Evolutionary conservation across 2,797 vertebrate species (phyloP).

Genomic region (Petrocephalus sullivani): DNA sequence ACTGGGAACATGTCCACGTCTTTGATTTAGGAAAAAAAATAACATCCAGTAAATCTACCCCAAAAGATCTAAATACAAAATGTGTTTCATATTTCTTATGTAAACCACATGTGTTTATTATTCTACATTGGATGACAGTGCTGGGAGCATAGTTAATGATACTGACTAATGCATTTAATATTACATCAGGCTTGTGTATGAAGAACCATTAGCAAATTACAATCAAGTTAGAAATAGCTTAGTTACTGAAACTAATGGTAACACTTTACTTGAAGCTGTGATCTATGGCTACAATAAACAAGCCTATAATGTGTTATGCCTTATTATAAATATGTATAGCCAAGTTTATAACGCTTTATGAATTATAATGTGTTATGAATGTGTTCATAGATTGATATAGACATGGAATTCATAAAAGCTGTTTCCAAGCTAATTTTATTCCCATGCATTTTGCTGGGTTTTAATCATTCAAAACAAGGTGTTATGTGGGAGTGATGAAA

Average conservation of each 20-base stretch:
- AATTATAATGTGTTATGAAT: neutral
- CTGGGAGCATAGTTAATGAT: neutral
- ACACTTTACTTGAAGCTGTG: neutral
- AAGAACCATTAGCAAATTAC: neutral
- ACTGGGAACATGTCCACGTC: neutral
- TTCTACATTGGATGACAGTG: neutral
- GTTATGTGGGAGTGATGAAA: neutral
- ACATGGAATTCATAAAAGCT: neutral
- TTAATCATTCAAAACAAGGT: neutral
- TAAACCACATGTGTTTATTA: neutral
- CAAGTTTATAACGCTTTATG: neutral
- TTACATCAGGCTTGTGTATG: neutral
- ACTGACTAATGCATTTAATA: neutral
- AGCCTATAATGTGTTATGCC: neutral
- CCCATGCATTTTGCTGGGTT: neutral
- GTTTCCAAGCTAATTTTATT: neutral
- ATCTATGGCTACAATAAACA: neutral
- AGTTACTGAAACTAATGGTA: conserved; percentile 2
- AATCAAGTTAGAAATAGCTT: neutral
- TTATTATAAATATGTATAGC: neutral
- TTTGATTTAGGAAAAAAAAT: neutral
- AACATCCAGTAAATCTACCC: neutral
- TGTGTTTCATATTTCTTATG: neutral
- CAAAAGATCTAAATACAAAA: neutral
- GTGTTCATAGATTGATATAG: neutral